Evolutionary conservation across 1,140 invertebrate genomes (phyloP).

Genomic region (Drosophila sulfurigaster): DNA sequence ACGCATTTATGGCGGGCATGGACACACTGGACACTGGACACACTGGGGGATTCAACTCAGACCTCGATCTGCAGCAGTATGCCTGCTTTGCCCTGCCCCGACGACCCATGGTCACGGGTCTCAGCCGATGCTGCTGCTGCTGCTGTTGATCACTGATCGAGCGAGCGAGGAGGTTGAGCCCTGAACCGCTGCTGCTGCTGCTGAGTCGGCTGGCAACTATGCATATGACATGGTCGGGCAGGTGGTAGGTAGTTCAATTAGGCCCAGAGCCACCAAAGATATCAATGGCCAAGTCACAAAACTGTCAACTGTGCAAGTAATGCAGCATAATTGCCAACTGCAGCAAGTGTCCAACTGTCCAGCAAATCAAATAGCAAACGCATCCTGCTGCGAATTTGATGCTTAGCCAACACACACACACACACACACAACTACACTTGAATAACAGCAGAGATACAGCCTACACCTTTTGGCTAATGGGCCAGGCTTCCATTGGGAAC

Average conservation of each 20-base stretch:
- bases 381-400: slow-evolving; percentile 74
- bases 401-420: slow-evolving; percentile 37
- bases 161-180: slow-evolving; percentile 31
- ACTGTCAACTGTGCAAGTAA: slow-evolving; percentile 73
- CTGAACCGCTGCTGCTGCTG: background rate
- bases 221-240: slow-evolving; percentile 44
- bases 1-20: slow-evolving; percentile 71
- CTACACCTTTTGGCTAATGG: slow-evolving; percentile 64
- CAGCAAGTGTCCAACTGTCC: slow-evolving; percentile 72
- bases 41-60: background rate
- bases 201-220: background rate
- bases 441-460: slow-evolving; percentile 17
- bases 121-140: slow-evolving; percentile 29
- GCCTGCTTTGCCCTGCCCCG: slow-evolving; percentile 18
- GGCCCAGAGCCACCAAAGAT: slow-evolving; percentile 32
- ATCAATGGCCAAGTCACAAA: slow-evolving; percentile 62
- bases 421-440: slow-evolving; percentile 1
- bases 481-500: slow-evolving; percentile 37
- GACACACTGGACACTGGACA: background rate
- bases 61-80: background rate
- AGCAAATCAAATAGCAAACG: slow-evolving; percentile 76
- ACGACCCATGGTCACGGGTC: slow-evolving; percentile 39
- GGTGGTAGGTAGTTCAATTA: slow-evolving; percentile 76
- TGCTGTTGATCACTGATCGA: slow-evolving; percentile 52
- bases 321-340: slow-evolving; percentile 75